Percentiles rank a stretch among this genome's conserved stretches.
Conservation (phyloP, 2,797 vertebrate species). For the Melanitta fusca region DNA sequence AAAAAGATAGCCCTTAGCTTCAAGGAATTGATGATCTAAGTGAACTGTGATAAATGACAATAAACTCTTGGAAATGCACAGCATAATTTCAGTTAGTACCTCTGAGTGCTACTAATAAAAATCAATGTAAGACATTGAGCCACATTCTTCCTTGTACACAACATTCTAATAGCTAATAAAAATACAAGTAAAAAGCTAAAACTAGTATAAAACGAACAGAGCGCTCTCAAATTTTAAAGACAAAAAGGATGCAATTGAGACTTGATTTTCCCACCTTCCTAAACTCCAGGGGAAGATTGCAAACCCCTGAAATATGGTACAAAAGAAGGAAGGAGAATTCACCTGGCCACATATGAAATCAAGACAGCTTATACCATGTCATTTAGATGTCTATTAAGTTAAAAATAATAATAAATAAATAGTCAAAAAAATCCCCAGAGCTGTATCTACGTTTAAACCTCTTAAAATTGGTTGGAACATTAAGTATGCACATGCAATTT, state of each 20-base stretch:
- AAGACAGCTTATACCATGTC: neutral
- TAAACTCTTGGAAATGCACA: neutral
- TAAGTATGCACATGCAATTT: neutral
- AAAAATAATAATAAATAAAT: neutral
- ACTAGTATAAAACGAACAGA: neutral
- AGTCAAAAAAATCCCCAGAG: neutral
- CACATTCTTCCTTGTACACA: neutral
- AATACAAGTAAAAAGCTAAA: neutral
- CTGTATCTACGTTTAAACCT: neutral
- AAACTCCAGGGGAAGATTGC: neutral
- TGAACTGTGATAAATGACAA: conserved; percentile 1
- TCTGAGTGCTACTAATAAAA: neutral
- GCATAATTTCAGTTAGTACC: neutral
- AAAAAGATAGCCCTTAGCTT: neutral
- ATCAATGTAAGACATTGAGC: neutral
- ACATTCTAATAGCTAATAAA: neutral
- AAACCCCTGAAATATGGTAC: neutral
- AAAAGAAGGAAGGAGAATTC: neutral
- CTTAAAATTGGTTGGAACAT: neutral
- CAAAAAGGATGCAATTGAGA: rapidly evolving
- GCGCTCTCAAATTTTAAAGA: neutral
- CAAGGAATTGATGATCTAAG: conserved; percentile 20
- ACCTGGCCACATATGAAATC: neutral
- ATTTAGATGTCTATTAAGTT: neutral
- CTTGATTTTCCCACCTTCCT: neutral